These are phyloP conservation scores for Perca flavescens DNA, from an alignment of 2,113 vertebrate genomes.

Conservation along the genomic window DNA sequence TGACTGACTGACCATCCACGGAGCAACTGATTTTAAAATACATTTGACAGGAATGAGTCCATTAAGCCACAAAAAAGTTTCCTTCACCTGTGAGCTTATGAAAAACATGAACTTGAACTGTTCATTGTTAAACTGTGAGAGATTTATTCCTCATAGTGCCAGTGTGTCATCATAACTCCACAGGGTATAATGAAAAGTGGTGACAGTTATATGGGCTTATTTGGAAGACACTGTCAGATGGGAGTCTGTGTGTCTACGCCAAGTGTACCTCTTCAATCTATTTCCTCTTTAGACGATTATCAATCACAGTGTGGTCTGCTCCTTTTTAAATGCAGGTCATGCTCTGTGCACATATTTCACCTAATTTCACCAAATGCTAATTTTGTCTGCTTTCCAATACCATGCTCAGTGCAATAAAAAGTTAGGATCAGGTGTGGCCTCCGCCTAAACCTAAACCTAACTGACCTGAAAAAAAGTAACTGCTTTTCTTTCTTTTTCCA, in stretches of 20 bases:
- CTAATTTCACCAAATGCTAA: not conserved
- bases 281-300: constrained; percentile 48
- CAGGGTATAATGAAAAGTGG: constrained; percentile 42
- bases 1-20: too few species aligned
- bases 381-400: not conserved
- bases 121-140: not conserved
- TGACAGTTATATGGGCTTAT: constrained; percentile 50
- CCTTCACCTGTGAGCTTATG: constrained; percentile 18
- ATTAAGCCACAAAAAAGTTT: not conserved
- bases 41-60: not conserved
- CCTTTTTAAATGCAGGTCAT: constrained; percentile 14
- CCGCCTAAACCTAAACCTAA: not conserved
- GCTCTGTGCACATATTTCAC: constrained; percentile 22
- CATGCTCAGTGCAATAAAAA: not conserved
- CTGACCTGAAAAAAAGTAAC: constrained; percentile 25
- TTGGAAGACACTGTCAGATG: constrained; percentile 34
- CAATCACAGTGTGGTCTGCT: constrained; percentile 36
- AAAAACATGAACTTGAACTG: not conserved
- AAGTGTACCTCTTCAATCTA: constrained; percentile 32
- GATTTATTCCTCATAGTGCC: constrained; percentile 15
- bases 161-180: constrained; percentile 48
- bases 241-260: constrained; percentile 47
- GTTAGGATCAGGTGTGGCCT: not conserved
- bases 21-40: not conserved
- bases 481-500: constrained; percentile 21